Conservation (phyloP, 1,140 invertebrate genomes). For the Papilio machaon region DNA sequence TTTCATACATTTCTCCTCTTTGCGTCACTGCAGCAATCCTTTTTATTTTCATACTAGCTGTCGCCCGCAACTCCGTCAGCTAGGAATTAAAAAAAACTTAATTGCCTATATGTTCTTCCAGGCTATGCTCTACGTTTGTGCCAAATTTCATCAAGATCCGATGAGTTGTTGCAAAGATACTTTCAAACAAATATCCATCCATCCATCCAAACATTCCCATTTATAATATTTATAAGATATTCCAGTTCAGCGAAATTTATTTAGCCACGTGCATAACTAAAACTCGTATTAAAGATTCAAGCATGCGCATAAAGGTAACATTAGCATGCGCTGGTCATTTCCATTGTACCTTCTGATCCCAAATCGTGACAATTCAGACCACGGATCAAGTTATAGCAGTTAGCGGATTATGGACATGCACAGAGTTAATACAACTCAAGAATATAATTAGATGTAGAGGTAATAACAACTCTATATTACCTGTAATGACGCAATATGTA, state of each 20-base stretch:
- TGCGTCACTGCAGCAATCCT: too few species aligned
- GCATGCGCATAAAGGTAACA: slow-evolving; percentile 66
- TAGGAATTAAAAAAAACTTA: too few species aligned
- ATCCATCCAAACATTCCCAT: not conserved
- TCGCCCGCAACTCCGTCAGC: too few species aligned
- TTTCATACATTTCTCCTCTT: too few species aligned
- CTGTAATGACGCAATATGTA: slow-evolving; percentile 25
- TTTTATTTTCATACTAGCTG: too few species aligned
- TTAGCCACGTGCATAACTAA: slow-evolving; percentile 46
- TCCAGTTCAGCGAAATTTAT: slow-evolving; percentile 31
- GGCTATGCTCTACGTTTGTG: too few species aligned
- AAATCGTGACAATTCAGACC: slow-evolving; percentile 68
- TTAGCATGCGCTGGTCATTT: slow-evolving; percentile 70
- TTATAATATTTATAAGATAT: not conserved
- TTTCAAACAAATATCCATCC: not conserved
- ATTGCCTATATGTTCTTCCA: too few species aligned
- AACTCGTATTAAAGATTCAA: slow-evolving; percentile 63
- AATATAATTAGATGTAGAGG: not conserved
- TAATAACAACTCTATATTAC: not conserved
- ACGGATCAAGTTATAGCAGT: slow-evolving; percentile 46
- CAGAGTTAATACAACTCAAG: not conserved
- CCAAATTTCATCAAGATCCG: too few species aligned
- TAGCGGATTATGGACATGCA: slow-evolving; percentile 35
- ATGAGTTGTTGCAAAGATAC: too few species aligned
- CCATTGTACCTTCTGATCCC: slow-evolving; percentile 69